phyloP scores from a whole-genome alignment of 2,888 invertebrate genomes.

The Epinotia brunnichana region DNA sequence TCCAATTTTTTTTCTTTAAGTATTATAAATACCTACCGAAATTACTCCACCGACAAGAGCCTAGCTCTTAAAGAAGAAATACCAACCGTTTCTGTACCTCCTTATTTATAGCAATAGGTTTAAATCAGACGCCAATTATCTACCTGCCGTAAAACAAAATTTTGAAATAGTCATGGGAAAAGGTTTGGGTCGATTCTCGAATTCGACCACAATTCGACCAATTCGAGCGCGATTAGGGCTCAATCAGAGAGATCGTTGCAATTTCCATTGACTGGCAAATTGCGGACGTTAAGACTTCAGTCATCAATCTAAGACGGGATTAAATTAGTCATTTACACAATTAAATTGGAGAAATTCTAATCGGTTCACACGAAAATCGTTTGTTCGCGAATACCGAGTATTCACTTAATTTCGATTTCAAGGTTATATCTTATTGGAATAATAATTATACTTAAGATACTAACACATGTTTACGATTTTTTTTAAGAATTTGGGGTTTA shows the following conservation, averaged over 20 bases:
- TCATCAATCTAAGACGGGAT: slow-evolving; percentile 62
- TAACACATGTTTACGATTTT: too few relatives aligned
- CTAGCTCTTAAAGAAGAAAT: too few relatives aligned
- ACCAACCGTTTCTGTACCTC: neutral
- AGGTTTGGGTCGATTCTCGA: slow-evolving; percentile 50
- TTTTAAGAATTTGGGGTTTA: too few relatives aligned
- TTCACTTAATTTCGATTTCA: neutral
- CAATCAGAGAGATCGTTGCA: slow-evolving; percentile 78
- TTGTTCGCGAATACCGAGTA: neutral
- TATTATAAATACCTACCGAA: too few relatives aligned
- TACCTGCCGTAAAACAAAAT: slow-evolving; percentile 51
- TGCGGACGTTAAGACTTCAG: slow-evolving; percentile 65
- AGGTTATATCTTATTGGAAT: too few relatives aligned
- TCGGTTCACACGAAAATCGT: slow-evolving; percentile 41
- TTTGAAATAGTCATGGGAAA: slow-evolving; percentile 79
- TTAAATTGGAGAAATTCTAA: slow-evolving; percentile 40
- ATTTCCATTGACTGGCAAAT: slow-evolving; percentile 83
- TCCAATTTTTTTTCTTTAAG: too few relatives aligned
- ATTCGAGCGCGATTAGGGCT: slow-evolving; percentile 72
- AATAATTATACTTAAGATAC: too few relatives aligned
- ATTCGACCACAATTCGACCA: slow-evolving; percentile 57
- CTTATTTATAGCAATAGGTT: neutral
- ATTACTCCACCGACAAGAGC: too few relatives aligned
- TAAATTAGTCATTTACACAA: slow-evolving; percentile 42
- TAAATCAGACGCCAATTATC: slow-evolving; percentile 11